Percentiles rank a stretch among this genome's conserved stretches.
phyloP scores from a whole-genome alignment of 1,140 invertebrate genomes.

The Phymorhynchus buccinoides region DNA sequence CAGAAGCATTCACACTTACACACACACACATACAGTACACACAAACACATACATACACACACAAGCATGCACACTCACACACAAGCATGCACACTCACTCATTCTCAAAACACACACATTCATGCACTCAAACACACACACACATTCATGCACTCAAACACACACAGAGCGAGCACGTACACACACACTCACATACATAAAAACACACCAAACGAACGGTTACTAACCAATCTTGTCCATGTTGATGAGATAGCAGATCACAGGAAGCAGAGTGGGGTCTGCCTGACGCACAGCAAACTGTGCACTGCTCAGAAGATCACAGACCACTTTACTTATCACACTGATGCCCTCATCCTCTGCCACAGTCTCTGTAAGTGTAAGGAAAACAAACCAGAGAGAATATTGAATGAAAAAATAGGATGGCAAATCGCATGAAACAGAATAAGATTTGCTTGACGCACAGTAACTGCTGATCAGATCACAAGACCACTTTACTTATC shows the following conservation, averaged over 20 bases:
- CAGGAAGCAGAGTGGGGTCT: neutral
- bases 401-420: neutral
- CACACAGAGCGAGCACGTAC: neutral
- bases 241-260: conserved; percentile 3
- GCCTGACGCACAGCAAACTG: neutral
- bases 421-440: neutral
- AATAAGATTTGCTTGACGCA: neutral
- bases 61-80: no score
- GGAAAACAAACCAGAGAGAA: neutral
- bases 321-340: neutral
- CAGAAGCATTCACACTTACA: no score
- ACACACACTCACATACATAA: neutral
- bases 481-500: neutral
- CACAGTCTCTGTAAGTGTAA: neutral
- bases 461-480: no score
- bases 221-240: neutral
- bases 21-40: no score
- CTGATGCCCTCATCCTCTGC: neutral
- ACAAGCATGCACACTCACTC: neutral
- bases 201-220: neutral
- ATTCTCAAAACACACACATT: neutral
- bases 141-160: neutral
- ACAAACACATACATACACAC: no score
- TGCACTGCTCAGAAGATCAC: neutral
- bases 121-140: no score